Base-by-base conservation (phyloP, 2,113 vertebrate species). In the Archocentrus centrarchus region DNA sequence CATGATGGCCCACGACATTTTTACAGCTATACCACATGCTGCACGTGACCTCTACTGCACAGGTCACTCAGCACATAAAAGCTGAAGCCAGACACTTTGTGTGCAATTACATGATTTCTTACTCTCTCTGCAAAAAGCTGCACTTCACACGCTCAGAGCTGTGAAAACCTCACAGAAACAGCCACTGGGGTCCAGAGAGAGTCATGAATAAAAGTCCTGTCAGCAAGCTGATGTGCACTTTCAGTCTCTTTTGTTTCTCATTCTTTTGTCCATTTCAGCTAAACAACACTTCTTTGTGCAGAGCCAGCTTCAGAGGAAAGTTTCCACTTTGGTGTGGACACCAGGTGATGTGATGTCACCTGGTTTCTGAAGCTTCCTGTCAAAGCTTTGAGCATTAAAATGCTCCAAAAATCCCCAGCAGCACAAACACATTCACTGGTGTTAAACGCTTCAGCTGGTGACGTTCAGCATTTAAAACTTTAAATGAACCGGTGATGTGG, bases 381-480 rank as follows among this genome's bases (percentile, higher is more conserved):
- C 10, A 3, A 1, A 47, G 44, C 44, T 47, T 47, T 47, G 44
- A 47, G 0, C 63, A 24, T 44, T 66, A 66, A 66, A 64, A 64
- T 1, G 41, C n/a, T 41, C 37, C 62, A 41, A 64, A 6, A 24
- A 20, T 0, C 62, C 22, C 37, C 37, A 41, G 22, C 13, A 44
- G 39, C 7, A 66, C 4, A 66, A 66, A 44, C n/a, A 24, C 63
- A 44, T n/a, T 66, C n/a, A 44, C 1, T 2, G 4, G 0, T 0
- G 35, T 22, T 64, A 0, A 64, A 22, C 39, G 37, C 11, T 64
- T 64, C 62, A 14, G 14, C 44, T 64, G 62, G n/a, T 44, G 63
- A 66, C 4, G 44, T 66, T 66, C n/a, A n/a, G n/a, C n/a, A n/a
- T n/a, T n/a, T n/a, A n/a, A 24, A 66, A 27, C 39, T 66, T 24